Percentiles rank a stretch among this genome's conserved stretches.
These are phyloP conservation scores for Ethmia dodecea DNA, from an alignment of 2,888 invertebrate genomes.

Conservation along the genomic window DNA sequence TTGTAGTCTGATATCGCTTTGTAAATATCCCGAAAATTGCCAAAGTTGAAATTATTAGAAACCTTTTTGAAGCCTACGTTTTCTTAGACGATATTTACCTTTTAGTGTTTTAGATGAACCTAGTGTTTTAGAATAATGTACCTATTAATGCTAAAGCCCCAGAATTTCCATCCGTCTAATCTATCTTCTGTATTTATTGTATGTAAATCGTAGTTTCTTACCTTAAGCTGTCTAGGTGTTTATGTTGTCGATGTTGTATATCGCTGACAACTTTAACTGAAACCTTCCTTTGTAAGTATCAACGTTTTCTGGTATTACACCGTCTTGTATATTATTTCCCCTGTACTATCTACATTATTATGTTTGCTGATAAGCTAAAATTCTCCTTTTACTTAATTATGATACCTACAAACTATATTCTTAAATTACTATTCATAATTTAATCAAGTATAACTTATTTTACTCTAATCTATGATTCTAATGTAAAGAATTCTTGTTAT, in stretches of 20 bases:
- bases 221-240: slow-evolving; percentile 57
- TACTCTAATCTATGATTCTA: too few relatives aligned
- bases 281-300: not conserved
- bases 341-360: too few relatives aligned
- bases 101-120: slow-evolving; percentile 21
- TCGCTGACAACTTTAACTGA: slow-evolving; percentile 16
- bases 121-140: slow-evolving; percentile 5
- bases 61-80: slow-evolving; percentile 13
- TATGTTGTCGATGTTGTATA: slow-evolving; percentile 34
- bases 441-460: too few relatives aligned
- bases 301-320: not conserved
- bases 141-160: slow-evolving; percentile 66
- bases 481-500: too few relatives aligned
- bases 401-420: too few relatives aligned
- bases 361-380: too few relatives aligned
- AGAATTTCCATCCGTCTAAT: slow-evolving; percentile 78
- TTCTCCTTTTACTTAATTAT: too few relatives aligned
- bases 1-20: too few relatives aligned
- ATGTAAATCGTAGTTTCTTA: slow-evolving; percentile 62
- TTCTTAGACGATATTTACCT: slow-evolving; percentile 20
- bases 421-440: too few relatives aligned
- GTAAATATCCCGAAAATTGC: slow-evolving; percentile 27
- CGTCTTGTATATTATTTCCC: too few relatives aligned
- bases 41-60: slow-evolving; percentile 27
- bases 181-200: slow-evolving; percentile 73